Percentiles rank a stretch among this genome's conserved stretches.
Conservation (phyloP, 2,888 invertebrate genomes). For the Sympetrum striolatum region DNA sequence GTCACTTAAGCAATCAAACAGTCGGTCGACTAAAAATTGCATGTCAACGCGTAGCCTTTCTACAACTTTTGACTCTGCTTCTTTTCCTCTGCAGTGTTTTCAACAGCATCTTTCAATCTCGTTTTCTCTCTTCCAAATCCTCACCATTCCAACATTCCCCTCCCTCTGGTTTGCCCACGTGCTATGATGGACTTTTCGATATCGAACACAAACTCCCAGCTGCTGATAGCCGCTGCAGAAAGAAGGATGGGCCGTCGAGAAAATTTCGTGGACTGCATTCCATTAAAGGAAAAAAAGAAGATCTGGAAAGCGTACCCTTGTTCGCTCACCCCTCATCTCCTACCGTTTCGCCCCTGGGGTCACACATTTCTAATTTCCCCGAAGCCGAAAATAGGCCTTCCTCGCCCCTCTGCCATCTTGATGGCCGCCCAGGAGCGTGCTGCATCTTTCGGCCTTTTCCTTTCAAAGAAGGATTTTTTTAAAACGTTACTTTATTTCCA, state of each 20-base stretch:
- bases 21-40: too few species aligned
- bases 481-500: not conserved
- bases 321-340: not conserved
- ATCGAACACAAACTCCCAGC: not conserved
- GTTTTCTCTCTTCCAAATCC: not conserved
- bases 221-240: not conserved
- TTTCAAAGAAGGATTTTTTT: not conserved
- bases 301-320: not conserved
- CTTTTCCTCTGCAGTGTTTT: not conserved
- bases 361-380: not conserved
- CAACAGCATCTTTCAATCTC: not conserved
- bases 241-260: not conserved
- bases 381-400: not conserved
- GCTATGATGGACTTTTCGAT: not conserved
- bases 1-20: too few species aligned
- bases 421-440: not conserved
- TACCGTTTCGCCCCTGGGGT: not conserved
- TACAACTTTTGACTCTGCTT: not conserved
- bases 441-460: not conserved
- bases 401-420: not conserved
- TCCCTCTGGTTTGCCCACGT: not conserved
- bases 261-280: not conserved
- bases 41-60: too few species aligned
- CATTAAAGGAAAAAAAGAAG: not conserved
- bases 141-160: not conserved